Evolutionary conservation across 2,113 vertebrate species (phyloP).

Genomic region (Orycteropus afer): DNA sequence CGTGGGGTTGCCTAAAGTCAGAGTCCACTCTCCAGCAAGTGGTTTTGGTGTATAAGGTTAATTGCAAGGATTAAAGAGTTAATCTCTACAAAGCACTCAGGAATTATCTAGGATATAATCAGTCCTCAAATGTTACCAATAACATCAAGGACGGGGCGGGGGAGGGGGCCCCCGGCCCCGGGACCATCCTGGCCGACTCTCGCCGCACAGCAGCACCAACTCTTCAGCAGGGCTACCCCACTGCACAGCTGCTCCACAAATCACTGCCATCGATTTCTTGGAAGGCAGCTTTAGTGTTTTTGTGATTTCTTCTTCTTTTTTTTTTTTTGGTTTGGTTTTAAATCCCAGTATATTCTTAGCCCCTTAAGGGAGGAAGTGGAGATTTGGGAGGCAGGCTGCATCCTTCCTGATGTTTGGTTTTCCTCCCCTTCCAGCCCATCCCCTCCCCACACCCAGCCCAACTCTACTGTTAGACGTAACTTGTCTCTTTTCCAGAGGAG

Average conservation of each 20-base stretch:
- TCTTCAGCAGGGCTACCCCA: background rate
- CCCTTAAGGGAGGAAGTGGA: conserved; percentile 38
- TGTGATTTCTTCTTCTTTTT: background rate
- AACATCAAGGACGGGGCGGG: background rate
- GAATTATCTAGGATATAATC: background rate
- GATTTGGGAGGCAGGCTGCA: background rate
- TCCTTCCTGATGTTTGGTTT: background rate
- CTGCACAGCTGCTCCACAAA: background rate
- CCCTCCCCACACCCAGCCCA: background rate
- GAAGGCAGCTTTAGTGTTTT: conserved; percentile 36
- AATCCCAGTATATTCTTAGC: conserved; percentile 62
- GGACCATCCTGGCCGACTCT: background rate
- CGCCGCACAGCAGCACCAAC: rapidly evolving
- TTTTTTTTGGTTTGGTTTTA: conserved; percentile 49
- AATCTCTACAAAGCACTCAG: background rate
- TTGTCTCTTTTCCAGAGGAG: background rate
- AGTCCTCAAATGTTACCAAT: background rate
- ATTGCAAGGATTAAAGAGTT: conserved; percentile 37
- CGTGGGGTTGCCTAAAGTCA: background rate
- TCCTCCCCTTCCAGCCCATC: background rate
- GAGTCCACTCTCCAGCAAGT: background rate
- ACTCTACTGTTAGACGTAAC: background rate
- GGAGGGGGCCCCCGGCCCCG: rapidly evolving
- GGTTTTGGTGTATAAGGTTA: background rate
- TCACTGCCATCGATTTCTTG: conserved; percentile 32